phyloP scores from a whole-genome alignment of 2,888 invertebrate genomes.

The Noctua janthe region DNA sequence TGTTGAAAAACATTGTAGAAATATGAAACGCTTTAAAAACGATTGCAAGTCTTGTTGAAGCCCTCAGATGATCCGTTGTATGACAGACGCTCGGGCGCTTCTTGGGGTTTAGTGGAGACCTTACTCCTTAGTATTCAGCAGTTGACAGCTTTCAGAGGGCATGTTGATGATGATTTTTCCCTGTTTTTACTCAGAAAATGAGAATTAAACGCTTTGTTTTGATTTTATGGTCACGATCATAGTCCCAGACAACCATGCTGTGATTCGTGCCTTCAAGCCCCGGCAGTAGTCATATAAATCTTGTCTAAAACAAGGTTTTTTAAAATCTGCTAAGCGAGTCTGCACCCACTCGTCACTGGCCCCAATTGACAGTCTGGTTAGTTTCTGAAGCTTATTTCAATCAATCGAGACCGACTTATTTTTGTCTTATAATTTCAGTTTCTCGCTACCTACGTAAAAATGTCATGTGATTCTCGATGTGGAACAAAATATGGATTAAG shows the following conservation, averaged over 20 bases:
- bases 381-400: constrained; percentile 15
- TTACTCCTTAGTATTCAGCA: no score
- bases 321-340: neutral
- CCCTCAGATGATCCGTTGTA: no score
- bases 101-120: no score
- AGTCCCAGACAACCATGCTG: neutral
- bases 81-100: no score
- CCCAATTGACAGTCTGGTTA: constrained; percentile 15
- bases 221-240: no score
- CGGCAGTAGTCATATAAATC: neutral
- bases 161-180: neutral
- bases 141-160: neutral
- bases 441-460: constrained; percentile 49
- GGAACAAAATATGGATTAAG: constrained; percentile 47
- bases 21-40: no score
- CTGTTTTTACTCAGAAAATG: neutral
- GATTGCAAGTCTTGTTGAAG: no score
- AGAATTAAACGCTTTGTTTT: neutral
- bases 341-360: neutral
- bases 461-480: constrained; percentile 49
- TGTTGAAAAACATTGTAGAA: no score
- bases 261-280: neutral
- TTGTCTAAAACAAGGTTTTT: neutral
- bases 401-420: constrained; percentile 27
- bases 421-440: constrained; percentile 30